These are phyloP conservation scores for Apogon hyalosoma DNA, from an alignment of 2,797 vertebrate species.

Conservation along the genomic window DNA sequence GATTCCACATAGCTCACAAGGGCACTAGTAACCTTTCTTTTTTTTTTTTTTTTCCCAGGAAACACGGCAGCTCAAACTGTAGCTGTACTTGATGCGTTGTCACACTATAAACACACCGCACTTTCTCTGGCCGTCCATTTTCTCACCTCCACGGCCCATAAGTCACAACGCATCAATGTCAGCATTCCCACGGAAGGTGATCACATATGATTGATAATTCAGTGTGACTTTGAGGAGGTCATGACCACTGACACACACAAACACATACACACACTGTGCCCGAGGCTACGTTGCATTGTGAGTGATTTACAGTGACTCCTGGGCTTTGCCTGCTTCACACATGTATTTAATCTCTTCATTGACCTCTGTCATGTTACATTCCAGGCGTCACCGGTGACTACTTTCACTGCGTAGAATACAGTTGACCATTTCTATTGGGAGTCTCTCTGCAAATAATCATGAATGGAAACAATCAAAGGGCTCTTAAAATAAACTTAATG, in stretches of 20 bases:
- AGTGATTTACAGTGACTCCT: constrained; percentile 47
- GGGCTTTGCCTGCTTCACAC: constrained; percentile 50
- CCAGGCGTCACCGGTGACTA: constrained; percentile 13
- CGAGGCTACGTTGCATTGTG: constrained; percentile 22
- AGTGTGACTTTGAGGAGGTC: constrained; percentile 56
- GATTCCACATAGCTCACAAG: constrained; percentile 15
- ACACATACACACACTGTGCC: constrained; percentile 1
- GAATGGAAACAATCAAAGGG: no score
- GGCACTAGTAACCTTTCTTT: constrained; percentile 7
- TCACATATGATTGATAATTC: constrained; percentile 57
- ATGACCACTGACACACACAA: constrained; percentile 36
- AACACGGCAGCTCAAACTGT: constrained; percentile 16
- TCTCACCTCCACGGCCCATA: constrained; percentile 24
- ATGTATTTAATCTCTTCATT: constrained; percentile 58
- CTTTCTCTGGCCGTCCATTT: constrained; percentile 33
- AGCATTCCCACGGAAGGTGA: constrained; percentile 39
- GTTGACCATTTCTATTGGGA: not conserved
- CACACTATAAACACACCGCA: constrained; percentile 7
- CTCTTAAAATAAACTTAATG: constrained; percentile 5
- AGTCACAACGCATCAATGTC: constrained; percentile 58
- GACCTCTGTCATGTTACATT: constrained; percentile 59
- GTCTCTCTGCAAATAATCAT: no score
- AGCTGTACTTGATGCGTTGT: constrained; percentile 16
- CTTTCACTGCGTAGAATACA: not conserved
- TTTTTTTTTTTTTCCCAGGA: not conserved